phyloP scores from a whole-genome alignment of 2,113 vertebrate species.

The western clawed frog (Xenopus tropicalis) region DNA sequence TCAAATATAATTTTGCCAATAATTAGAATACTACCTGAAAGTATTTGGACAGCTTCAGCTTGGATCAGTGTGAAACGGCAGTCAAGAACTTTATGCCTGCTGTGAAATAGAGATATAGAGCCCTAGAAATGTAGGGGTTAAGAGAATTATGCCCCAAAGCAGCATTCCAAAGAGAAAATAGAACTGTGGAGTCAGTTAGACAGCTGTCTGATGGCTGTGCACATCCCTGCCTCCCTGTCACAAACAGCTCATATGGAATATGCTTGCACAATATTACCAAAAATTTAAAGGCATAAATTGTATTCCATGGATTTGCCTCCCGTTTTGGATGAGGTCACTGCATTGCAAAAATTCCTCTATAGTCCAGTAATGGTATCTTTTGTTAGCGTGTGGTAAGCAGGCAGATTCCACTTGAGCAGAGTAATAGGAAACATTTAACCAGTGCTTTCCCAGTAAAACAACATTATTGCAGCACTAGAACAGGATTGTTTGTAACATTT shows the following conservation, averaged over 20 bases:
- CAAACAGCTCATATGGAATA: not conserved
- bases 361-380: not conserved
- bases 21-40: no score
- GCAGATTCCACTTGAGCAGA: not conserved
- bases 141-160: not conserved
- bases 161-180: conserved; percentile 2
- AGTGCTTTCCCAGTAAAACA: not conserved
- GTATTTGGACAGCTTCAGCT: no score
- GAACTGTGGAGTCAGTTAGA: conserved; percentile 17
- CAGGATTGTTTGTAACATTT: no score
- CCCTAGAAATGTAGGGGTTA: not conserved
- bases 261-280: not conserved
- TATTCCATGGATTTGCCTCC: not conserved
- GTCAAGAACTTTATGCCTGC: no score
- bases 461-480: no score
- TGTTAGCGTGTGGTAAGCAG: not conserved
- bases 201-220: conserved; percentile 20
- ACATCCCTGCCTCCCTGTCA: not conserved
- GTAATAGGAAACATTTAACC: not conserved
- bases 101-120: not conserved
- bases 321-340: conserved; percentile 9
- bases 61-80: no score
- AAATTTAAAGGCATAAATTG: conserved; percentile 7
- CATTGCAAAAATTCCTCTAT: conserved; percentile 6
- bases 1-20: no score